A percentile compares a stretch with the other conserved stretches of the same genome.
These are phyloP conservation scores for Drosophila erecta DNA, from an alignment of 1,140 invertebrate genomes.

Conservation along the genomic window DNA sequence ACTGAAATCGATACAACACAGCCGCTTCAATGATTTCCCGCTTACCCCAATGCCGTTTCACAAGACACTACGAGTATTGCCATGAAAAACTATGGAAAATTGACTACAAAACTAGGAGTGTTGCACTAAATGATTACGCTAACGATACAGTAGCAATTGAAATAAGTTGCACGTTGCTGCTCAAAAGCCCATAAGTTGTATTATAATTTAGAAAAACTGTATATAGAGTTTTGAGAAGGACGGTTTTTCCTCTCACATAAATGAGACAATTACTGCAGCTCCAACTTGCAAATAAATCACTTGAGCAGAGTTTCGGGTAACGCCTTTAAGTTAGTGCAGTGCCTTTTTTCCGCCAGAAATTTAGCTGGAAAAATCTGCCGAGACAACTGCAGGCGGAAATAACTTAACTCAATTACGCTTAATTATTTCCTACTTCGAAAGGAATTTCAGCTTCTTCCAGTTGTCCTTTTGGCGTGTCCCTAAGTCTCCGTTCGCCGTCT, in stretches of 20 bases:
- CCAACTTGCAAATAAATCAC: conserved; percentile 47
- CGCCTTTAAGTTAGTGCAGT: conserved; percentile 28
- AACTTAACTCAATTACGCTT: conserved; percentile 84
- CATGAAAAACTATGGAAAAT: not conserved
- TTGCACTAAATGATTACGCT: no score
- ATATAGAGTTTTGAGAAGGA: no score
- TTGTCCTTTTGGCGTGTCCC: conserved; percentile 36
- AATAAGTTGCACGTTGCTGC: no score
- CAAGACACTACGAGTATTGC: not conserved
- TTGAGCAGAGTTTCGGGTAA: conserved; percentile 21
- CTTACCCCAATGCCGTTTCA: conserved; percentile 7
- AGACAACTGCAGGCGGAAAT: conserved; percentile 72
- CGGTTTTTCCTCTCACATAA: no score
- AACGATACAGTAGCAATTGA: no score
- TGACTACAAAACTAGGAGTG: not conserved
- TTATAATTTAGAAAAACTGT: no score
- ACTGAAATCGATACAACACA: conserved; percentile 58
- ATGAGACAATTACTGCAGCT: conserved; percentile 5
- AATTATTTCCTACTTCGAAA: conserved; percentile 82
- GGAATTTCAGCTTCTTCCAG: conserved; percentile 58
- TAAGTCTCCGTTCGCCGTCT: conserved; percentile 39
- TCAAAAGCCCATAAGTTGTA: no score
- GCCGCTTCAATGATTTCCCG: conserved; percentile 41
- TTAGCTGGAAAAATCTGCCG: conserved; percentile 14
- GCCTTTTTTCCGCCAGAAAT: not conserved